Evolutionary conservation across 2,888 invertebrate genomes (phyloP), one percentile per base, ranked within the genome.

Genomic region (Anarsia innoxiella): DNA sequence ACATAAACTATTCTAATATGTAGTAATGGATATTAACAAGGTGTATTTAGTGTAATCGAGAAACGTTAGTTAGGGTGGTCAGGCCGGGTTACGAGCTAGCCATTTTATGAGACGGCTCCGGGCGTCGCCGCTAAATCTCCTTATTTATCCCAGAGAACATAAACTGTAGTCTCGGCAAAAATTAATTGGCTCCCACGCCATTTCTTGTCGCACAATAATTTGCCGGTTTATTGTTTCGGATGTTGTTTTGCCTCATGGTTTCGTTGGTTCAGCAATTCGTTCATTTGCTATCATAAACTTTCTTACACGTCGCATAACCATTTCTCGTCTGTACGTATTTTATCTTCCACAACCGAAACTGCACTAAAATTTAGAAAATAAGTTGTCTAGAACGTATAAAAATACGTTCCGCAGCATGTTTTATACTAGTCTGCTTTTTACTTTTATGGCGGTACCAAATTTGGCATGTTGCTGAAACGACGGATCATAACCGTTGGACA

Each of bases 71-170:
- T 65, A 61, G 59, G 66, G 55, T 62, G 75, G 74, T 64, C 75
- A 67, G 61, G 61, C 50, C 59, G 57, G 56, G 74, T 73, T 75
- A 72, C 75, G 70, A 75, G 67, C 68, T 57, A 63, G 69, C 68
- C 63, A 66, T 70, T 79, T 80, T 65, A 66, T 50, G 66, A 60
- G 59, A 49, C 51, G 37, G 70, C 68, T 64, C 65, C 62, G 64
- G 69, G 66, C 73, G 66, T 66, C 65, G 66, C 62, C 66, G 75
- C 77, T 75, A 79, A 82, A 82, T 79, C 80, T 80, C 66, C 78
- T 82, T 80, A 80, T 82, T 82, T 82, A 80, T 80, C 77, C 76
- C 68, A 68, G 68, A 72, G 67, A 75, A 77, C 79, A 80, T 82
- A 83, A 83, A 83, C 69, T 69, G 68, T 64, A 71, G 73, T 72